These are phyloP conservation scores for Taurulus bubalis DNA, from an alignment of 2,113 vertebrate species.

Conservation along the genomic window DNA sequence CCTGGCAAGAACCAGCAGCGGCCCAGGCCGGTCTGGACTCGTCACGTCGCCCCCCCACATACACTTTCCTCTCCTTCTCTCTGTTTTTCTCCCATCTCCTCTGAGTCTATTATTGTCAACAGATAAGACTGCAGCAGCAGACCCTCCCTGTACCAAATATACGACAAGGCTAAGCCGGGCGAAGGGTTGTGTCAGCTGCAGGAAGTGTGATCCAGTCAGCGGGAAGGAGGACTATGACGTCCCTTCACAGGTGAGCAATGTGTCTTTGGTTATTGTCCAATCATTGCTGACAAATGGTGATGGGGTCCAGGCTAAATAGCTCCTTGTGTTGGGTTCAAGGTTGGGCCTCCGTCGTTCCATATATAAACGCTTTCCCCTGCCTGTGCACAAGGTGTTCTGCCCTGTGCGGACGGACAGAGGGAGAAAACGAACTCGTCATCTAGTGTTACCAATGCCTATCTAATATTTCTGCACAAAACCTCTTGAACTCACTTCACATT, in stretches of 20 bases:
- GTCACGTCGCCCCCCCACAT: neutral
- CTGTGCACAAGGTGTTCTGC: neutral
- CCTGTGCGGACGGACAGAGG: neutral
- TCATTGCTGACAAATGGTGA: slow-evolving; percentile 56
- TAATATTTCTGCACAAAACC: slow-evolving; percentile 27
- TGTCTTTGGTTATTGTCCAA: slow-evolving; percentile 48
- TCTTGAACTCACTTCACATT: slow-evolving; percentile 25
- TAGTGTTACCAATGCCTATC: slow-evolving; percentile 22
- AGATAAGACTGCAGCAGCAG: slow-evolving; percentile 69
- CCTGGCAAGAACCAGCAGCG: slow-evolving; percentile 42
- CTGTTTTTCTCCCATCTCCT: slow-evolving; percentile 25
- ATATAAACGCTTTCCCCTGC: slow-evolving; percentile 2
- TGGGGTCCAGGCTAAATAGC: slow-evolving; percentile 42
- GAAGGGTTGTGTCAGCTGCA: slow-evolving; percentile 14
- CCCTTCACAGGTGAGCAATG: slow-evolving; percentile 45
- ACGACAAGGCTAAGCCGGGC: slow-evolving; percentile 36
- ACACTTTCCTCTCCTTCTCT: neutral
- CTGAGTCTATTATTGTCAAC: slow-evolving; percentile 62
- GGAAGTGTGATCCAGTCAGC: slow-evolving; percentile 32
- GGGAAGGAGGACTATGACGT: slow-evolving; percentile 13
- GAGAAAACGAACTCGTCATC: slow-evolving; percentile 24
- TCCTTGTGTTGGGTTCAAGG: slow-evolving; percentile 57
- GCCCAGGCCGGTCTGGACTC: slow-evolving; percentile 32
- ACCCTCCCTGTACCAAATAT: slow-evolving; percentile 47
- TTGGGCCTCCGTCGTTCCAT: slow-evolving; percentile 36